A percentile compares a stretch with the other conserved stretches of the same genome.
These are phyloP conservation scores for Dasypolia templi DNA, from an alignment of 2,888 invertebrate genomes.

Conservation along the genomic window DNA sequence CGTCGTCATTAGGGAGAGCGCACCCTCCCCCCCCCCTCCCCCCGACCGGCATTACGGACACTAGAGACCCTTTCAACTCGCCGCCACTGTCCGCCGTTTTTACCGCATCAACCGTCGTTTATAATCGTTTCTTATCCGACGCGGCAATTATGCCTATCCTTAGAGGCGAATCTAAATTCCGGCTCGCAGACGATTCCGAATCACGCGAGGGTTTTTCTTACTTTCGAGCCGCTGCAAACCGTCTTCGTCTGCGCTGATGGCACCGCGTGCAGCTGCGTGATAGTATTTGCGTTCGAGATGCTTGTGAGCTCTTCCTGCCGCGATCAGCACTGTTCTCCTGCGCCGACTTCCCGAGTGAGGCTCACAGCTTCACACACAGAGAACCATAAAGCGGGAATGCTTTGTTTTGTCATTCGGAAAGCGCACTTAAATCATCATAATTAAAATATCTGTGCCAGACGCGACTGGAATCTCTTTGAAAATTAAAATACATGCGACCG, in stretches of 20 bases:
- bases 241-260: neutral
- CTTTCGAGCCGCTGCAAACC: neutral
- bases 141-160: constrained; percentile 69
- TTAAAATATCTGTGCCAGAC: constrained; percentile 79
- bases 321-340: neutral
- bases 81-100: constrained; percentile 66
- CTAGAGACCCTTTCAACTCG: constrained; percentile 70
- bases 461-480: constrained; percentile 82
- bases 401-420: constrained; percentile 78
- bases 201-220: constrained; percentile 66
- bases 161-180: constrained; percentile 70
- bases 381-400: constrained; percentile 73
- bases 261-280: neutral
- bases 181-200: constrained; percentile 51
- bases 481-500: constrained; percentile 72
- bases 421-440: constrained; percentile 84
- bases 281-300: neutral
- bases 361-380: neutral
- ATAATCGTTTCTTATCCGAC: constrained; percentile 62
- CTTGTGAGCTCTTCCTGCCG: neutral
- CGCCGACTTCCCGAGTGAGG: neutral
- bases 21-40: neutral
- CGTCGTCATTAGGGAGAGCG: constrained; percentile 82
- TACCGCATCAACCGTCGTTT: constrained; percentile 64
- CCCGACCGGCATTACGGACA: constrained; percentile 43